Conservation (phyloP, 2,888 invertebrate species). For the Hemaris fuciformis region DNA sequence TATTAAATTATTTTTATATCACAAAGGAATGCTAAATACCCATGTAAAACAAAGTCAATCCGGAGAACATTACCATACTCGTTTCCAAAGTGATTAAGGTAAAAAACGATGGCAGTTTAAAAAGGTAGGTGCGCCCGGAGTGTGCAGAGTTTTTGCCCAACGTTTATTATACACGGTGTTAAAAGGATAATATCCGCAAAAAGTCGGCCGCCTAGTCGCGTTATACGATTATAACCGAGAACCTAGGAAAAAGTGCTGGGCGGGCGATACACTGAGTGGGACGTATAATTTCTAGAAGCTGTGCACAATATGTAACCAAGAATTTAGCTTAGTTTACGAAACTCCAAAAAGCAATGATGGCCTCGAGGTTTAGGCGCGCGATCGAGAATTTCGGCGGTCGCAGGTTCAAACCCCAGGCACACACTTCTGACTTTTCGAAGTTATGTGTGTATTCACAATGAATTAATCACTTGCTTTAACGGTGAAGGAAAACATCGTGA, state of each 20-base stretch:
- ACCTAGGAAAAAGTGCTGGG: constrained; percentile 60
- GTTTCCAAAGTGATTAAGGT: constrained; percentile 7
- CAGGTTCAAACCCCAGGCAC: too few relatives aligned
- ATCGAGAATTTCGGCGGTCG: too few relatives aligned
- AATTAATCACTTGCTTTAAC: too few relatives aligned
- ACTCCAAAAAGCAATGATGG: too few relatives aligned
- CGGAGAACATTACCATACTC: constrained; percentile 4
- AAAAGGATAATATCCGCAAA: constrained; percentile 75
- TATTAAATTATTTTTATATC: too few relatives aligned
- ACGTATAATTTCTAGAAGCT: constrained; percentile 15
- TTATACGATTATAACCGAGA: constrained; percentile 58
- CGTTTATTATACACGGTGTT: constrained; percentile 66
- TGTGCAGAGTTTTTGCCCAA: constrained; percentile 49
- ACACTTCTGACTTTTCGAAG: too few relatives aligned
- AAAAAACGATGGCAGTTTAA: constrained; percentile 36
- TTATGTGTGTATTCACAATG: too few relatives aligned
- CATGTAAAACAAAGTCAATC: background rate
- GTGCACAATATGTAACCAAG: too few relatives aligned
- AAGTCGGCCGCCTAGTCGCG: constrained; percentile 53
- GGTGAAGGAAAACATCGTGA: too few relatives aligned
- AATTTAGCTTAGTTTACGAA: background rate
- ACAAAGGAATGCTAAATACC: too few relatives aligned
- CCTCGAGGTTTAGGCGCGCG: too few relatives aligned
- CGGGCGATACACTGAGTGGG: constrained; percentile 36
- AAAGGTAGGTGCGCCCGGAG: constrained; percentile 38